Base-by-base conservation (phyloP, 2,888 invertebrate species). In the Dicyrtomina minuta region DNA sequence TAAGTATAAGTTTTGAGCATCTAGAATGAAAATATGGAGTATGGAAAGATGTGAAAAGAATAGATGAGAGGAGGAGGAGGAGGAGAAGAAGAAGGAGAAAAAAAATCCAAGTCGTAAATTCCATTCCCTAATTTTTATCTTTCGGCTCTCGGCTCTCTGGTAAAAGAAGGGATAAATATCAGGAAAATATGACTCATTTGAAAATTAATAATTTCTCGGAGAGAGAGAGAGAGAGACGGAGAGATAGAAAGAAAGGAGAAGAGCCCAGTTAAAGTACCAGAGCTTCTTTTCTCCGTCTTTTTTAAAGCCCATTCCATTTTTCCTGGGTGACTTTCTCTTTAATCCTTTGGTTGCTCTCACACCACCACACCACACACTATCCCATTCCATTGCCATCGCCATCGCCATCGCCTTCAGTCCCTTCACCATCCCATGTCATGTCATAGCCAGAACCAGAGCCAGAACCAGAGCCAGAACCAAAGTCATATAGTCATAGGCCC, bases 181-280 rank as follows among this genome's bases (percentile, higher is more conserved):
- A 68, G 62, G 65, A 70, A 72, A 72, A 72, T 72, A 72, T 72
- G 72, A 72, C 66, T 72, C 72, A 72, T 70, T 72, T 70, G 66
- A 62, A 72, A 72, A 72, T 72, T 72, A 72, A 72, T 72, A 72
- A 72, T 72, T 72, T 71, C 56, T 65, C 51, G 60, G 49, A 66
- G 53, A 55, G 51, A 51, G 27, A n/a, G 51, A 22, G 51, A 62
- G n/a, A 68, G 59, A 55, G 51, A 51, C 27, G 26, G 51, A 22
- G 51, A 62, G 62, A 64, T 51, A 64, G 20, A 64, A 22, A 64
- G 51, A 61, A 41, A 20, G 20, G 59, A 17, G 17, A 49, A 62
- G 62, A 26, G 22, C 51, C 44, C 60, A 13, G 15, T 56, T 46
- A 55, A 55, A 55, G 55, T 55, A 55, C 55, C 55, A 27, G 55